Percentiles rank a stretch among this genome's conserved stretches.
phyloP scores from a whole-genome alignment of 53 echinoderm and acorn worm species.

The Echinometra lucunter region DNA sequence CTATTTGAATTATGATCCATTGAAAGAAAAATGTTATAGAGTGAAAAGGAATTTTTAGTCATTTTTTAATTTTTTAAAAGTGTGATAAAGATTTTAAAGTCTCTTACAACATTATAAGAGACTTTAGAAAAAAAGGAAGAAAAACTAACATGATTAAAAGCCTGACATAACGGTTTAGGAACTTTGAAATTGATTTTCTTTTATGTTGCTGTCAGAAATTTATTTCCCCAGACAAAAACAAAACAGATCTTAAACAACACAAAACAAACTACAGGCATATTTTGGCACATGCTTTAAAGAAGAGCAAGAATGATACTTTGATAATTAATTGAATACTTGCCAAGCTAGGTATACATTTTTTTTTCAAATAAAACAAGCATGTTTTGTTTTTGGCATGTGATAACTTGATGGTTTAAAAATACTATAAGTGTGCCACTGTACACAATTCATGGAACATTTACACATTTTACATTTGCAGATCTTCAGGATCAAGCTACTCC shows the following conservation, averaged over 20 bases:
- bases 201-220: background rate
- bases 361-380: background rate
- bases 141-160: too few relatives aligned
- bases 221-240: background rate
- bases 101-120: too few relatives aligned
- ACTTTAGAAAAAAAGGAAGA: too few relatives aligned
- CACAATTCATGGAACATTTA: background rate
- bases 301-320: background rate
- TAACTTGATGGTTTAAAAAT: background rate
- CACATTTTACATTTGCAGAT: background rate
- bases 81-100: too few relatives aligned
- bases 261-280: too few relatives aligned
- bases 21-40: too few relatives aligned
- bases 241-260: too few relatives aligned
- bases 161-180: background rate
- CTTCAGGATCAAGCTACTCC: slow-evolving; percentile 61
- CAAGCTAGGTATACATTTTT: background rate
- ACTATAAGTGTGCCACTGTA: background rate
- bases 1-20: too few relatives aligned
- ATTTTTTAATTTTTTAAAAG: too few relatives aligned
- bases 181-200: background rate
- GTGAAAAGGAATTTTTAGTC: too few relatives aligned
- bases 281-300: background rate
- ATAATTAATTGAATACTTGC: background rate
- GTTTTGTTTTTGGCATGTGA: background rate